Percentiles rank a stretch among this genome's conserved stretches.
phyloP scores from a whole-genome alignment of 1,140 invertebrate species.

The Penaeus indicus region DNA sequence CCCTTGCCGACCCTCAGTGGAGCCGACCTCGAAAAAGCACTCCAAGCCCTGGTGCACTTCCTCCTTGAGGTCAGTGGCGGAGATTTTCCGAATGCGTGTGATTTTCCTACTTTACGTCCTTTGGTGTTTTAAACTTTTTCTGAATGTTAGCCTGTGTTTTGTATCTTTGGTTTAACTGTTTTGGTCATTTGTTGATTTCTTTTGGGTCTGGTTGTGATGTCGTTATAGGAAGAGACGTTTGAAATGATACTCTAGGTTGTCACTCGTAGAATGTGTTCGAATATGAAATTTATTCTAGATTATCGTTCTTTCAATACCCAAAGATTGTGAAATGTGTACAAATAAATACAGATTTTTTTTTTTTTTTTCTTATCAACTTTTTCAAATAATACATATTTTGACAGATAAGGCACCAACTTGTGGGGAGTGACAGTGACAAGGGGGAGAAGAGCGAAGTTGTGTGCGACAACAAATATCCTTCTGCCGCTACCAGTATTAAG shows the following conservation, averaged over 20 bases:
- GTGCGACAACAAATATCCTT: constrained; percentile 23
- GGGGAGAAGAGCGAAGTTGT: background rate
- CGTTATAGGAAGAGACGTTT: no score
- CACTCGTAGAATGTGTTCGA: no score
- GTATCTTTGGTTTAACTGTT: no score
- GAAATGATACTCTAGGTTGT: no score
- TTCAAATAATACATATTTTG: background rate
- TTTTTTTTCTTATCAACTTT: background rate
- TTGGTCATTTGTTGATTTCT: no score
- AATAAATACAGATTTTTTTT: background rate
- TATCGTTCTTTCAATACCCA: no score
- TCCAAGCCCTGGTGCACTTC: constrained; percentile 91
- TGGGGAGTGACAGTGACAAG: constrained; percentile 66
- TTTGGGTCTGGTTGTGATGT: no score
- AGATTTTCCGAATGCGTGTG: constrained; percentile 9
- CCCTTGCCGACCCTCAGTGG: constrained; percentile 80
- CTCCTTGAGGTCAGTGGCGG: constrained; percentile 80
- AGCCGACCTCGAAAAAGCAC: constrained; percentile 87
- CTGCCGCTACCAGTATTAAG: constrained; percentile 34
- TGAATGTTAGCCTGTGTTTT: no score
- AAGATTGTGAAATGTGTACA: no score
- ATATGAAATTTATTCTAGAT: no score
- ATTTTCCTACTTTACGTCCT: no score
- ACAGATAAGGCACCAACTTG: constrained; percentile 67
- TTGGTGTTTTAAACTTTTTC: no score